Evolutionary conservation across 2,797 vertebrate species (phyloP).

Genomic region (Acanthopagrus latus): DNA sequence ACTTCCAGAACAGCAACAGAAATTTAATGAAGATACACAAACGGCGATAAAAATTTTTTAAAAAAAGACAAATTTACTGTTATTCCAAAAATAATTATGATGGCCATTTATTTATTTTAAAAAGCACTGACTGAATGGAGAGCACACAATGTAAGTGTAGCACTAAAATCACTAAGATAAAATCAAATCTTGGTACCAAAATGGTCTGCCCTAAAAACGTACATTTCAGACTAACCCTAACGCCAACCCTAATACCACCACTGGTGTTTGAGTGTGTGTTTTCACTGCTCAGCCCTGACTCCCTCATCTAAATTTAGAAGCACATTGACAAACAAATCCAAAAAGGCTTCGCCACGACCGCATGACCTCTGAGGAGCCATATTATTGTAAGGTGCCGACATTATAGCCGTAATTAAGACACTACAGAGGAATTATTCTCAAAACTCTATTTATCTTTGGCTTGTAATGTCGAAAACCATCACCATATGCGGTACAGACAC

Average conservation of each 20-base stretch:
- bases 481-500: constrained; percentile 16
- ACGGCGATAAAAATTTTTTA: no score
- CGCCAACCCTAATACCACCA: not conserved
- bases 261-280: constrained; percentile 11
- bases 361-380: not conserved
- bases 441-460: not conserved
- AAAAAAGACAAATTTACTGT: not conserved
- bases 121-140: not conserved
- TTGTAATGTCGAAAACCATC: constrained; percentile 2
- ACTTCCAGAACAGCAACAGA: not conserved
- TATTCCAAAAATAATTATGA: not conserved
- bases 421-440: no score
- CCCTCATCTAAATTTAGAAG: constrained; percentile 28
- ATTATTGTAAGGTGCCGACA: not conserved
- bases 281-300: not conserved
- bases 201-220: not conserved
- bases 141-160: not conserved
- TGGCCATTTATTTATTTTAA: not conserved
- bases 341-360: not conserved
- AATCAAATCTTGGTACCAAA: not conserved
- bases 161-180: not conserved
- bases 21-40: no score
- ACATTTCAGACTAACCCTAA: constrained; percentile 4
- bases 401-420: not conserved
- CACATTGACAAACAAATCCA: constrained; percentile 20